phyloP scores from a whole-genome alignment of 2,797 vertebrate genomes.

The Aplochiton taeniatus region DNA sequence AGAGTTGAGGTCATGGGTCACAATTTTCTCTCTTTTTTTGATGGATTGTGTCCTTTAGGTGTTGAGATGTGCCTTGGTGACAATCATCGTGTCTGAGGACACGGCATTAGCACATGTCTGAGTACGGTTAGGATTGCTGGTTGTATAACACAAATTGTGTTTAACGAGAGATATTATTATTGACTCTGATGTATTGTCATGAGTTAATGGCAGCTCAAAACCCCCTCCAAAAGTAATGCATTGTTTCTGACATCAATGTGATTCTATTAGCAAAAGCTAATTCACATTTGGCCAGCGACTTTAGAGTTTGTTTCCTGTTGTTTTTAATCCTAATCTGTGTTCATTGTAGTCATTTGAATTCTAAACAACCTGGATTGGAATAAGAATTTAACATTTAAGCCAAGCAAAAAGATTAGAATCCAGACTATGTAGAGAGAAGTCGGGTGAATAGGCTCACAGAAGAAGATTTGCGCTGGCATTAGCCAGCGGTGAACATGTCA shows the following conservation, averaged over 20 bases:
- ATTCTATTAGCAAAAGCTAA: constrained; percentile 14
- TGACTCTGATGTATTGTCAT: no score
- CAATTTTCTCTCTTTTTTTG: background rate
- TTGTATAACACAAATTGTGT: no score
- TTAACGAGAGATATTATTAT: no score
- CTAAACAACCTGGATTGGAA: constrained; percentile 23
- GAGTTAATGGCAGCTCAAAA: no score
- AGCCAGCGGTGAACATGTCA: constrained; percentile 30
- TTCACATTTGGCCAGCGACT: constrained; percentile 17
- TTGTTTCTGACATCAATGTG: constrained; percentile 6
- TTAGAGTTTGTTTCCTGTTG: constrained; percentile 24
- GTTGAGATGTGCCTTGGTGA: background rate
- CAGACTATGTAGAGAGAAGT: constrained; percentile 17
- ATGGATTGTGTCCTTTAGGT: background rate
- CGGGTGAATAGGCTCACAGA: background rate
- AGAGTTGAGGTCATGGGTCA: background rate
- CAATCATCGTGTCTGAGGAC: no score
- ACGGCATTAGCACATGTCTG: no score
- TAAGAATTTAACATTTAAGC: constrained; percentile 21
- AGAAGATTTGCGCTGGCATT: constrained; percentile 28
- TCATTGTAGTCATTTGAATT: constrained; percentile 20
- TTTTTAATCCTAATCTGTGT: constrained; percentile 30
- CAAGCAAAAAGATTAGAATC: constrained; percentile 31
- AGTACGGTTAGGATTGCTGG: no score
- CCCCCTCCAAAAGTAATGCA: background rate